These are phyloP conservation scores for Clarias gariepinus DNA, from an alignment of 2,113 vertebrate genomes.

Conservation along the genomic window DNA sequence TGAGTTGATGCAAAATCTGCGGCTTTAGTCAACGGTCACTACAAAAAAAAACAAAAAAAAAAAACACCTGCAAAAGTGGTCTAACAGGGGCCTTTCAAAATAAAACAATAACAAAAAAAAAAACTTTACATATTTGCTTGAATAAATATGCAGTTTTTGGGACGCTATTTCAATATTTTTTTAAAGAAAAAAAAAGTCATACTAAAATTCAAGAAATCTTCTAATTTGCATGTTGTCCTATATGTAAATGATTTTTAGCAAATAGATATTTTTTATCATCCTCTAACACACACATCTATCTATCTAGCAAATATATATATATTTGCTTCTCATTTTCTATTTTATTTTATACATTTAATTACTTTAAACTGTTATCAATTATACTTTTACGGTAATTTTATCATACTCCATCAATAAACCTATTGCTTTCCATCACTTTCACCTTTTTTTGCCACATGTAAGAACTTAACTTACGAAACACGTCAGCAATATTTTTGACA, in stretches of 20 bases:
- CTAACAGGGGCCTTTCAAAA: too few relatives aligned
- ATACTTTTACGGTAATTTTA: background rate
- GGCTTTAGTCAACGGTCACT: conserved; percentile 8
- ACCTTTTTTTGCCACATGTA: background rate
- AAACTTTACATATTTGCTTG: too few relatives aligned
- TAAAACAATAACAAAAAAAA: too few relatives aligned
- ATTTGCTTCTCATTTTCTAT: background rate
- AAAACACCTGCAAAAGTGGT: background rate
- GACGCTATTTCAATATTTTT: too few relatives aligned
- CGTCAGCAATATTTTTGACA: background rate
- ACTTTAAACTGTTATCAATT: background rate
- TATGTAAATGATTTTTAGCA: background rate
- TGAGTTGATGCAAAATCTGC: background rate
- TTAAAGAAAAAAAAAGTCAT: background rate
- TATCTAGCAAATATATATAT: too few relatives aligned
- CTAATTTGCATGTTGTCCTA: background rate
- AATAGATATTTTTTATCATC: background rate
- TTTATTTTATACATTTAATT: background rate
- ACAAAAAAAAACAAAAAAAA: background rate
- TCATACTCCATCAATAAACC: background rate
- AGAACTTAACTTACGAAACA: background rate
- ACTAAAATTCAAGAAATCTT: background rate
- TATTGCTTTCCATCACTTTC: background rate
- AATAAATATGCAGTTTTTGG: too few relatives aligned
- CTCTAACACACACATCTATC: too few relatives aligned